Evolutionary conservation across 2,113 vertebrate species (phyloP).

Genomic region (Ciconia maguari): DNA sequence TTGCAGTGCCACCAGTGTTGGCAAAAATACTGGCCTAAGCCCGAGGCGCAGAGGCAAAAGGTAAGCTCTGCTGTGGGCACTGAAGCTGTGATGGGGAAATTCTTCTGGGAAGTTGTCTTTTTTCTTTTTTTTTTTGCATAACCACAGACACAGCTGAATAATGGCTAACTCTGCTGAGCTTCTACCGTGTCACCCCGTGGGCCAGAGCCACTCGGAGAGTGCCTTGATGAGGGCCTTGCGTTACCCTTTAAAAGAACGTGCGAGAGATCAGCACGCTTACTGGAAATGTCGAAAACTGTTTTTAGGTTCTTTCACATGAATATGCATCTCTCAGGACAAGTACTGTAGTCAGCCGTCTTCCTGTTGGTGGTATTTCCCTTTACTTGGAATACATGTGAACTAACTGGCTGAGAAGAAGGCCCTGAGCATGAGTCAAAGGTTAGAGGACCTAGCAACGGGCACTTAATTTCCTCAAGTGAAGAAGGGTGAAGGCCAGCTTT

Average conservation of each 20-base stretch:
- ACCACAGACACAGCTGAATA: background rate
- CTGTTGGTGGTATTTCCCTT: background rate
- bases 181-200: accelerated
- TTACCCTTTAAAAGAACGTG: accelerated
- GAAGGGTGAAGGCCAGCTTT: background rate
- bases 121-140: background rate
- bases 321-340: background rate
- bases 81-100: background rate
- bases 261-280: accelerated
- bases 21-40: background rate
- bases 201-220: background rate
- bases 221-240: background rate
- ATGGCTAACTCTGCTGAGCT: background rate
- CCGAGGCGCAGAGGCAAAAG: background rate
- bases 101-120: background rate
- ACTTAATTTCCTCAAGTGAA: background rate
- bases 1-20: background rate
- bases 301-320: background rate
- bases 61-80: background rate
- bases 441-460: background rate
- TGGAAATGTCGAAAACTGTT: background rate
- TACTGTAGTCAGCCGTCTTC: background rate
- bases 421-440: background rate
- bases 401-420: background rate
- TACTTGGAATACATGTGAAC: background rate